A percentile compares a stretch with the other conserved stretches of the same genome.
Evolutionary conservation across 2,113 vertebrate genomes (phyloP).

Genomic region (Elachura formosa): DNA sequence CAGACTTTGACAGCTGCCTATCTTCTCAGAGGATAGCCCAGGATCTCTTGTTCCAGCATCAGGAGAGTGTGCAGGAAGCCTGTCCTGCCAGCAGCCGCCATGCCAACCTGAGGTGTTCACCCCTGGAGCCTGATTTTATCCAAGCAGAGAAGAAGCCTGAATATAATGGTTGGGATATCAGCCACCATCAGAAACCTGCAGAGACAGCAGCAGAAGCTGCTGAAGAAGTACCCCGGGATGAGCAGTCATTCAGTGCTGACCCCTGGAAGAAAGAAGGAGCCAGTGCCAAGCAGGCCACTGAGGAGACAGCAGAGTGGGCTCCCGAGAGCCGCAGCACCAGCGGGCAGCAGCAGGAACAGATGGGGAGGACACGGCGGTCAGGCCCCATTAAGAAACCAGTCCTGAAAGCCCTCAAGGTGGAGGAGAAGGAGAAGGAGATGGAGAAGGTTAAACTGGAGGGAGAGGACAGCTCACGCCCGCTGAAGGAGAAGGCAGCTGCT

Average conservation of each 20-base stretch:
- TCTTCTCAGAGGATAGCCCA: constrained; percentile 72
- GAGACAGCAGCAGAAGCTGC: constrained; percentile 64
- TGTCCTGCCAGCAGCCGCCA: constrained; percentile 61
- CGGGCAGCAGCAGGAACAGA: constrained; percentile 79
- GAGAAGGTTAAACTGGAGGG: constrained; percentile 82
- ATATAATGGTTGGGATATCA: constrained; percentile 71
- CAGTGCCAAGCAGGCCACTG: constrained; percentile 65
- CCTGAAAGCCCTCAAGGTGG: constrained; percentile 95
- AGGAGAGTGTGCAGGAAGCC: constrained; percentile 66
- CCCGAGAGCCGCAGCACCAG: constrained; percentile 66
- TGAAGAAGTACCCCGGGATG: constrained; percentile 72
- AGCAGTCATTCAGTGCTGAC: constrained; percentile 69
- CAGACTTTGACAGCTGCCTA: constrained; percentile 71
- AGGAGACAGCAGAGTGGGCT: constrained; percentile 78
- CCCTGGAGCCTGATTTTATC: constrained; percentile 75
- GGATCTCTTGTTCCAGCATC: constrained; percentile 75
- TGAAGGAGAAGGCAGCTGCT: constrained; percentile 75
- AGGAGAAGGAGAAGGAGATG: constrained; percentile 94
- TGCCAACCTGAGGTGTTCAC: constrained; percentile 67
- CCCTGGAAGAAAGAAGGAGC: constrained; percentile 83
- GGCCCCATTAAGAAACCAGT: constrained; percentile 97
- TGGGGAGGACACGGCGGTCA: constrained; percentile 81
- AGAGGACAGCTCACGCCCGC: constrained; percentile 73
- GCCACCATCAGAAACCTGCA: constrained; percentile 69
- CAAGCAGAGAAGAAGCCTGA: constrained; percentile 78